phyloP scores from a whole-genome alignment of 53 echinoderm and acorn worm species.

The Stichopus horrens region DNA sequence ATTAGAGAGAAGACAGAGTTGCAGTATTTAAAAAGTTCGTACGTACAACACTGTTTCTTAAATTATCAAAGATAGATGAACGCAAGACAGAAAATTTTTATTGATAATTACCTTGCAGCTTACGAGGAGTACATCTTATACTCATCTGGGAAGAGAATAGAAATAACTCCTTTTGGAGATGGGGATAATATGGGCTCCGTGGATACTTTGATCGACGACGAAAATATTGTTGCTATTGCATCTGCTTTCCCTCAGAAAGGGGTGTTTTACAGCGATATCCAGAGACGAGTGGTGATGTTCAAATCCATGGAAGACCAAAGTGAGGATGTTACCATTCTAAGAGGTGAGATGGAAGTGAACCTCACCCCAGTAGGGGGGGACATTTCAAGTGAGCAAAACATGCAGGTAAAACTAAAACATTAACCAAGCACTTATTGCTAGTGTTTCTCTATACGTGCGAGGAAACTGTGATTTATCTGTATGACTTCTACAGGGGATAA shows the following conservation, averaged over 20 bases:
- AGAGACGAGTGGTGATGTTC: slow-evolving; percentile 73
- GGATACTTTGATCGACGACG: slow-evolving; percentile 52
- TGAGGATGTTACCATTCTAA: neutral
- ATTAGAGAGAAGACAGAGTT: too few relatives aligned
- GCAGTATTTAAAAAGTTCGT: too few relatives aligned
- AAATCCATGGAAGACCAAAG: slow-evolving; percentile 29
- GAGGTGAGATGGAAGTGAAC: neutral
- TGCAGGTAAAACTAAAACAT: too few relatives aligned
- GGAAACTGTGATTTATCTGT: too few relatives aligned
- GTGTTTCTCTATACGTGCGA: too few relatives aligned
- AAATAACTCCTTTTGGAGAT: slow-evolving; percentile 49
- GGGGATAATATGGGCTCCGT: slow-evolving; percentile 60
- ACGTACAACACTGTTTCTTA: too few relatives aligned
- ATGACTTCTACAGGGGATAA: too few relatives aligned
- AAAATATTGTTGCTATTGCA: slow-evolving; percentile 77
- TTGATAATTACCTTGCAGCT: slow-evolving; percentile 48
- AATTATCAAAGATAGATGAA: too few relatives aligned
- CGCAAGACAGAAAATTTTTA: too few relatives aligned
- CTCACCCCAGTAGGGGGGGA: neutral
- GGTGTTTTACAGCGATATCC: slow-evolving; percentile 89
- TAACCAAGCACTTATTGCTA: too few relatives aligned
- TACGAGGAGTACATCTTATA: slow-evolving; percentile 79
- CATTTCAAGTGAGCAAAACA: too few relatives aligned
- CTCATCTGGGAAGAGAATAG: slow-evolving; percentile 73
- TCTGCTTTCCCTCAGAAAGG: slow-evolving; percentile 57